Evolutionary conservation across 2,888 invertebrate species (phyloP).

Genomic region (Bimastos eiseni): DNA sequence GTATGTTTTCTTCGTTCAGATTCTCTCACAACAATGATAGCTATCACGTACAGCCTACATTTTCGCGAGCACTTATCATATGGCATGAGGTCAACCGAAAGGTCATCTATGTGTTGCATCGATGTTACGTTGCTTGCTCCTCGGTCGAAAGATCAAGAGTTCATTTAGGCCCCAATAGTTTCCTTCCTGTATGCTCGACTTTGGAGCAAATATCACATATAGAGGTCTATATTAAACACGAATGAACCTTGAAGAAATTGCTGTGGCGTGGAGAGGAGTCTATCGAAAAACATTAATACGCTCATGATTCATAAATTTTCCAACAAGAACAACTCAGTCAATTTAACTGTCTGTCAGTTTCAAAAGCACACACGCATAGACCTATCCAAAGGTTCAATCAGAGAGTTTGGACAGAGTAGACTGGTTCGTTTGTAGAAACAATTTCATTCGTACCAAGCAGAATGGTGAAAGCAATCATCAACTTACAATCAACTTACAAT

Average conservation of each 20-base stretch:
- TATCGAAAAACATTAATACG: background rate
- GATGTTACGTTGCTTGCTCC: background rate
- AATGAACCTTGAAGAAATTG: background rate
- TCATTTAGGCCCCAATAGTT: no score
- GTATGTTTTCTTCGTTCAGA: background rate
- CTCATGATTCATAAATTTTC: background rate
- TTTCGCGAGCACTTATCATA: background rate
- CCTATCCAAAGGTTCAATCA: background rate
- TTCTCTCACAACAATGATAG: background rate
- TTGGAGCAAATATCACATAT: background rate
- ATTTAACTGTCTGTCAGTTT: background rate
- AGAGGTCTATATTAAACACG: no score
- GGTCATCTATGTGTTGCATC: background rate
- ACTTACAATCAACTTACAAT: background rate
- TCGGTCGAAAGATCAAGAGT: background rate
- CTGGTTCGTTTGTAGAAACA: background rate
- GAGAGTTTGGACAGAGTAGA: background rate
- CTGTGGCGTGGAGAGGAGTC: background rate
- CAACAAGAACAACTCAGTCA: background rate
- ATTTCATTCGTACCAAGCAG: background rate
- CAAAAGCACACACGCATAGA: background rate
- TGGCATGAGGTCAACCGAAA: background rate
- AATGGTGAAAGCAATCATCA: background rate
- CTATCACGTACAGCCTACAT: background rate
- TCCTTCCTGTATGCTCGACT: background rate